phyloP scores from a whole-genome alignment of 1,140 invertebrate genomes.

The Drosophila pruinosa region DNA sequence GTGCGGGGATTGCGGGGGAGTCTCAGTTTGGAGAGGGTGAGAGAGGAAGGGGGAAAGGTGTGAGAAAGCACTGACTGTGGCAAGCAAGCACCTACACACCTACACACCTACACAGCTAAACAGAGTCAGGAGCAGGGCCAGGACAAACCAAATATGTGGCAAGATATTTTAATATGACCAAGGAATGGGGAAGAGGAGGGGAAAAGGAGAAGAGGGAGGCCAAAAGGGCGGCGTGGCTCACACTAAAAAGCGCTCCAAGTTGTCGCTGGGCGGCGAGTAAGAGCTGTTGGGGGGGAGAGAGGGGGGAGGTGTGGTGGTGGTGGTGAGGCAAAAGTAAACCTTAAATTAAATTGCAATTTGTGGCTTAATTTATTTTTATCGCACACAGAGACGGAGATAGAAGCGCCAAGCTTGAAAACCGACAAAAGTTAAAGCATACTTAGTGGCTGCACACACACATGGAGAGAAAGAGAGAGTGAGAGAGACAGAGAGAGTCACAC shows the following conservation, averaged over 20 bases:
- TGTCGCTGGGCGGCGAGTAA: not conserved
- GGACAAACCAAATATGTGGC: conserved; percentile 67
- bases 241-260: conserved; percentile 25
- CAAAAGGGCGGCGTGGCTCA: not conserved
- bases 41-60: not conserved
- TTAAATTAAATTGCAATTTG: conserved; percentile 83
- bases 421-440: conserved; percentile 54
- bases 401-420: conserved; percentile 17
- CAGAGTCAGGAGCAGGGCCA: conserved; percentile 3
- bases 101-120: conserved; percentile 52
- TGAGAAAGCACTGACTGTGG: not conserved
- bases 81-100: conserved; percentile 46
- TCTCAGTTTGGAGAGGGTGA: not conserved
- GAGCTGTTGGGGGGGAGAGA: not conserved
- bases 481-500: conserved; percentile 17
- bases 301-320: not conserved
- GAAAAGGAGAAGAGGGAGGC: too few species aligned
- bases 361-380: conserved; percentile 82
- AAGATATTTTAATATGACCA: conserved; percentile 80
- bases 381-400: conserved; percentile 33
- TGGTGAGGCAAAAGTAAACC: conserved; percentile 58
- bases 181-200: conserved; percentile 25
- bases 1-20: not conserved
- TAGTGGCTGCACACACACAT: conserved; percentile 54
- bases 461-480: conserved; percentile 10